Base-by-base conservation (phyloP, 2,888 invertebrate species). In the Colostygia pectinataria region DNA sequence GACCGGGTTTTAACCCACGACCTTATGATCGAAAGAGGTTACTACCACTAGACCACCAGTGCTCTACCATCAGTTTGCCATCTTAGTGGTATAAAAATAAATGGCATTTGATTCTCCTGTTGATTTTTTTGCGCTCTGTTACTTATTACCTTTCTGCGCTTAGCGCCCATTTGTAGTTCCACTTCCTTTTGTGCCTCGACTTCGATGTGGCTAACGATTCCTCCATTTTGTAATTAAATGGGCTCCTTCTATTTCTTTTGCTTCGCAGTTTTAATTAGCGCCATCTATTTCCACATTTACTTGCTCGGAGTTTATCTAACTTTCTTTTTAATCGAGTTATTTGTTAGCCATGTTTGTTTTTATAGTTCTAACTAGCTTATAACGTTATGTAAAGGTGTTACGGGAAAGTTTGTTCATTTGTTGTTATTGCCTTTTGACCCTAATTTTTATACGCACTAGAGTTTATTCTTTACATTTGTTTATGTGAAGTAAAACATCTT, bases 141-240 rank as follows among this genome's bases (percentile, higher is more conserved):
- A n/a, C n/a, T 42, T 13, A 10, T 12, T 12, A 9, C 13, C n/a
- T 18, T 27, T 34, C 33, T 18, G 4, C 5, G 8, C 31, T 7
- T 9, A 10, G 14, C 12, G 13, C 12, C 9, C 38, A 38, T 38
- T 45, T 15, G 32, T 45, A 32, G 38, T 25, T 39, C 27, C 7
- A 25, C 31, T 46, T 29, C 18, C 44, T 31, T 29, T 27, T 46
- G 20, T 39, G 27, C 23, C n/a, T n/a, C 29, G 15, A 31, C 25
- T 41, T 48, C 38, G 31, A 37, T 42, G 38, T 28, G 33, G 43
- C 42, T 37, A 33, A 42, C 37, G 33, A 49, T 43, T 49, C 7
- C 13, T 33, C 27, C 42, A 39, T 43, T 52, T 37, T 47, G 39
- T 52, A 43, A 52, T 47, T 47, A 52, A 43, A 38, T 28, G 28